phyloP scores from a whole-genome alignment of 2,888 invertebrate species.

The Nomada goodeniana region DNA sequence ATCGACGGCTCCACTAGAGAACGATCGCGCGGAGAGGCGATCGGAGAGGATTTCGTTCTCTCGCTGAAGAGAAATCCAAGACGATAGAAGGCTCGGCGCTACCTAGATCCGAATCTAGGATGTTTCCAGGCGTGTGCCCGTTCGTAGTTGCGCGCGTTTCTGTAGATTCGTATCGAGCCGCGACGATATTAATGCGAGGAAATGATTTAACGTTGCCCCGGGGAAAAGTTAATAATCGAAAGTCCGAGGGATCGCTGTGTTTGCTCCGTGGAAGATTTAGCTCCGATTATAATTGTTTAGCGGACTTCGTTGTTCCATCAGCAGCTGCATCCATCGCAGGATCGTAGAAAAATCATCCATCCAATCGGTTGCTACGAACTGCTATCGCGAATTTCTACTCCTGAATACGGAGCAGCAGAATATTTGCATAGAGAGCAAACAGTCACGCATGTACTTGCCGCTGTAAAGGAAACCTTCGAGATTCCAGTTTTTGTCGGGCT shows the following conservation, averaged over 20 bases:
- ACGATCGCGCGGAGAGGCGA: conserved; percentile 44
- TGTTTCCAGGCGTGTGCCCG: conserved; percentile 41
- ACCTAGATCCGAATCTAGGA: conserved; percentile 46
- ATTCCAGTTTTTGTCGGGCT: too few species aligned
- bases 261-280: conserved; percentile 16
- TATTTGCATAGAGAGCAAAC: too few species aligned
- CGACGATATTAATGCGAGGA: conserved; percentile 31
- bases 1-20: conserved; percentile 71
- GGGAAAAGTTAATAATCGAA: conserved; percentile 21
- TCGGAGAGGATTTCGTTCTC: conserved; percentile 55
- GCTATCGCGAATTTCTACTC: too few species aligned
- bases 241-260: background rate
- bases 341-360: too few species aligned
- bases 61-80: conserved; percentile 42
- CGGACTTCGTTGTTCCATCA: background rate
- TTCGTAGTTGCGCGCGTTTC: conserved; percentile 8
- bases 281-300: conserved; percentile 21
- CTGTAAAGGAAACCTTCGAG: too few species aligned
- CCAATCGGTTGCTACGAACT: too few species aligned
- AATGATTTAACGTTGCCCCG: conserved; percentile 40
- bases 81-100: conserved; percentile 43
- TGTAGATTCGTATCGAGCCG: conserved; percentile 23
- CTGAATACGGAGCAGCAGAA: too few species aligned
- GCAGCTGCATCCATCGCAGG: background rate
- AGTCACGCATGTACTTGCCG: too few species aligned